Conservation (phyloP, 2,797 vertebrate species). For the Pangasius djambal region DNA sequence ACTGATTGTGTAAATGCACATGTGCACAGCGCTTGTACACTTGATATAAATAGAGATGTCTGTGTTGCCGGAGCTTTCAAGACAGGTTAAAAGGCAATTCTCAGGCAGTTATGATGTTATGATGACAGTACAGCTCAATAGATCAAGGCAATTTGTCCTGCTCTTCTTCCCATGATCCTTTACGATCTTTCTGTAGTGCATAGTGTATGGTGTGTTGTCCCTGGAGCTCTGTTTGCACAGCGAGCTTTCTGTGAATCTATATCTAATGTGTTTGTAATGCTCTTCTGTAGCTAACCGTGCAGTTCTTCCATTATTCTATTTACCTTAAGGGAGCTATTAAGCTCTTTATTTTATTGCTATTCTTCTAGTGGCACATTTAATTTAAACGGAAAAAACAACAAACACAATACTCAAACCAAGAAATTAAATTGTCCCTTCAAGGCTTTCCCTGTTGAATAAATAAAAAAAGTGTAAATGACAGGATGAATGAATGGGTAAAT, state of each 20-base stretch:
- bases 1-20: not conserved
- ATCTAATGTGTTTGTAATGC: slow-evolving; percentile 51
- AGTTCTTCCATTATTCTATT: slow-evolving; percentile 21
- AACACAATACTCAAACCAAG: not conserved
- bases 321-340: slow-evolving; percentile 37
- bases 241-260: slow-evolving; percentile 23
- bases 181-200: not conserved
- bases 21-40: not conserved
- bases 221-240: slow-evolving; percentile 40
- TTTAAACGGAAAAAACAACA: not conserved
- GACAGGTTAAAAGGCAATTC: not conserved
- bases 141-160: not conserved
- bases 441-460: not conserved
- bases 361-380: slow-evolving; percentile 15
- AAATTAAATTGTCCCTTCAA: not conserved
- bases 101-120: not conserved
- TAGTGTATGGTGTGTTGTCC: slow-evolving; percentile 29
- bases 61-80: not conserved
- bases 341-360: slow-evolving; percentile 17
- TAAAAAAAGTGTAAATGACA: not conserved
- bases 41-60: not conserved
- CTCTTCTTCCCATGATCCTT: not conserved
- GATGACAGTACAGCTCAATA: not conserved
- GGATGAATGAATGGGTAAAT: not conserved
- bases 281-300: slow-evolving; percentile 34